These are phyloP conservation scores for Danio tinwini DNA, from an alignment of 2,797 vertebrate genomes.

Conservation along the genomic window DNA sequence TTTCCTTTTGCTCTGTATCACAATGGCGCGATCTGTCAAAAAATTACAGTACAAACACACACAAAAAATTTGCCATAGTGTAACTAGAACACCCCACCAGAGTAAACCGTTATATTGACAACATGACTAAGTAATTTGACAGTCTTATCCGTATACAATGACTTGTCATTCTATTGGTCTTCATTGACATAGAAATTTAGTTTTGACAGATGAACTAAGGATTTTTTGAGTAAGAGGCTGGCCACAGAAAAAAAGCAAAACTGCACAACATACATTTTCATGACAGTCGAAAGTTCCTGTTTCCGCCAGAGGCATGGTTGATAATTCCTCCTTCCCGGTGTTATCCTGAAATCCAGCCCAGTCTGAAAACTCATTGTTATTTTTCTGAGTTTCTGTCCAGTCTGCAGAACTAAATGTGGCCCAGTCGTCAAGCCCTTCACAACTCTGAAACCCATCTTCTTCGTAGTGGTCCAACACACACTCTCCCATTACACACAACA, in stretches of 20 bases:
- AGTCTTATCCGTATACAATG: too few species aligned
- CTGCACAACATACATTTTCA: conserved; percentile 35
- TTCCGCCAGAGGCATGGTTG: not conserved
- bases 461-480: conserved; percentile 25
- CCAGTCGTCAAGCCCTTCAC: conserved; percentile 51
- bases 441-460: conserved; percentile 47
- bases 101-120: too few species aligned
- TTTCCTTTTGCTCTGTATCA: too few species aligned
- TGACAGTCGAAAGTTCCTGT: not conserved
- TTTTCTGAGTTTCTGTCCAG: conserved; percentile 26
- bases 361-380: conserved; percentile 45
- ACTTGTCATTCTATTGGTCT: too few species aligned
- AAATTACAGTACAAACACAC: too few species aligned
- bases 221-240: too few species aligned
- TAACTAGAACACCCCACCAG: too few species aligned
- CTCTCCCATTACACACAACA: conserved; percentile 34
- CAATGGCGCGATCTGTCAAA: too few species aligned
- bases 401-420: conserved; percentile 32
- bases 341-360: conserved; percentile 49
- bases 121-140: too few species aligned
- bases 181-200: too few species aligned
- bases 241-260: not conserved
- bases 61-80: too few species aligned
- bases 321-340: conserved; percentile 11
- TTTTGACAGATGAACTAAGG: too few species aligned